These are phyloP conservation scores for Axinella damicornis DNA, from an alignment of 37 sponge, comb jelly and placozoan species.

Conservation along the genomic window DNA sequence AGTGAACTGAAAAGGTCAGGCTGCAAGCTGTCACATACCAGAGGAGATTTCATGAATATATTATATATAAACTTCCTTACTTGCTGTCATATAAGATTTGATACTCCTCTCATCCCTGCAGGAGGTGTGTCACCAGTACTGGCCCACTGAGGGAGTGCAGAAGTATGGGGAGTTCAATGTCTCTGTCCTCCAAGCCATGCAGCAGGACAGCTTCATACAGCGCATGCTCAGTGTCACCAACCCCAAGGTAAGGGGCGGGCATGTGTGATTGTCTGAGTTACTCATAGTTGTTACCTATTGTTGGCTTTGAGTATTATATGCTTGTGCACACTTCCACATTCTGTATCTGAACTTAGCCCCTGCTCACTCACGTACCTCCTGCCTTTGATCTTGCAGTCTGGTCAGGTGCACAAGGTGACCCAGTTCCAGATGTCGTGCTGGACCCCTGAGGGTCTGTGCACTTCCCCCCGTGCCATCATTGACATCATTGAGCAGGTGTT, in stretches of 20 bases:
- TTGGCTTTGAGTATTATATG: too few species aligned
- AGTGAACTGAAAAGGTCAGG: too few species aligned
- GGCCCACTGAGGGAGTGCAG: slow-evolving; percentile 27
- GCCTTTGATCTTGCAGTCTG: slow-evolving; percentile 8
- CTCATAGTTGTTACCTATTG: too few species aligned
- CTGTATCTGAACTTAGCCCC: too few species aligned
- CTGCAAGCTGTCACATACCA: too few species aligned
- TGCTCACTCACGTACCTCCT: too few species aligned
- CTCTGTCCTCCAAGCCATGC: background rate
- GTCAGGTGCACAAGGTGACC: slow-evolving; percentile 16
- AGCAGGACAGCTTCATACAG: slow-evolving; percentile 27
- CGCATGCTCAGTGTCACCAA: slow-evolving; percentile 27
- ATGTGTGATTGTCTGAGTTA: too few species aligned
- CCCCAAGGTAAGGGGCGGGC: background rate
- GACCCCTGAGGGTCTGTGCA: slow-evolving; percentile 31
- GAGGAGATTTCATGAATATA: too few species aligned
- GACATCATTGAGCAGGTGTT: slow-evolving; percentile 49
- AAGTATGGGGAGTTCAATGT: slow-evolving; percentile 29
- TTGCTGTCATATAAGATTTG: too few species aligned
- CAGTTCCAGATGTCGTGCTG: slow-evolving; percentile 68
- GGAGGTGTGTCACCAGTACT: slow-evolving; percentile 65
- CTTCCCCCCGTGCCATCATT: slow-evolving; percentile 12
- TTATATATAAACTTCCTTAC: too few species aligned
- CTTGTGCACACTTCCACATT: too few species aligned
- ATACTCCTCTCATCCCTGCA: background rate